phyloP scores from a whole-genome alignment of 2,888 invertebrate species.

The Chloroclystis v-ata region DNA sequence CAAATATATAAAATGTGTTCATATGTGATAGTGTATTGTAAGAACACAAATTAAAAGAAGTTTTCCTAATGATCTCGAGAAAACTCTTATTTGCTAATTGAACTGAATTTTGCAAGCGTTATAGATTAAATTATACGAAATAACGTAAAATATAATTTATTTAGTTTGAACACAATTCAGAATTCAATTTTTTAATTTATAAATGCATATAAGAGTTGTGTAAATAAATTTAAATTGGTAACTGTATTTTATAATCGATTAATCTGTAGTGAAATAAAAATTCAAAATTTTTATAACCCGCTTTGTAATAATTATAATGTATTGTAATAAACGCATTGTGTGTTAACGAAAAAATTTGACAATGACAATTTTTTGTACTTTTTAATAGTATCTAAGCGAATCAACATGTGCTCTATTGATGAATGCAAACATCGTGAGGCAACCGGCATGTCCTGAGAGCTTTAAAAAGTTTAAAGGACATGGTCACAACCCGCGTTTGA shows the following conservation, averaged over 20 bases:
- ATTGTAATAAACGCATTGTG: neutral
- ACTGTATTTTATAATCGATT: constrained; percentile 44
- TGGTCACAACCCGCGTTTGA: too few relatives aligned
- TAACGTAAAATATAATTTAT: constrained; percentile 1
- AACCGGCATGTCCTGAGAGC: too few relatives aligned
- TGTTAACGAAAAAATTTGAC: neutral
- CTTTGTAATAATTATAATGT: constrained; percentile 18
- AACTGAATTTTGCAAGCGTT: constrained; percentile 37
- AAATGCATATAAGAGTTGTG: constrained; percentile 66
- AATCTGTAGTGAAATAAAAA: constrained; percentile 54
- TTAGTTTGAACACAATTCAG: neutral
- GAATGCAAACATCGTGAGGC: too few relatives aligned
- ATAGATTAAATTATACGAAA: constrained; percentile 5
- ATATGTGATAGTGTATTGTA: constrained; percentile 74
- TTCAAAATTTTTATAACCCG: constrained; percentile 56
- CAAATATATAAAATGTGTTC: constrained; percentile 58
- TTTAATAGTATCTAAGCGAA: too few relatives aligned
- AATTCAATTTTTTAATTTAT: constrained; percentile 23
- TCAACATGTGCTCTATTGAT: too few relatives aligned
- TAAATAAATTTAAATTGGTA: constrained; percentile 75
- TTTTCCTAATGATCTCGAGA: constrained; percentile 77
- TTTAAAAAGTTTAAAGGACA: too few relatives aligned
- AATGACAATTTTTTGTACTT: neutral
- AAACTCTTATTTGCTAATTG: constrained; percentile 67
- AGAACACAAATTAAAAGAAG: constrained; percentile 65